These are phyloP conservation scores for Clarias pachynema DNA, from an alignment of 2,797 vertebrate species.

Conservation along the genomic window DNA sequence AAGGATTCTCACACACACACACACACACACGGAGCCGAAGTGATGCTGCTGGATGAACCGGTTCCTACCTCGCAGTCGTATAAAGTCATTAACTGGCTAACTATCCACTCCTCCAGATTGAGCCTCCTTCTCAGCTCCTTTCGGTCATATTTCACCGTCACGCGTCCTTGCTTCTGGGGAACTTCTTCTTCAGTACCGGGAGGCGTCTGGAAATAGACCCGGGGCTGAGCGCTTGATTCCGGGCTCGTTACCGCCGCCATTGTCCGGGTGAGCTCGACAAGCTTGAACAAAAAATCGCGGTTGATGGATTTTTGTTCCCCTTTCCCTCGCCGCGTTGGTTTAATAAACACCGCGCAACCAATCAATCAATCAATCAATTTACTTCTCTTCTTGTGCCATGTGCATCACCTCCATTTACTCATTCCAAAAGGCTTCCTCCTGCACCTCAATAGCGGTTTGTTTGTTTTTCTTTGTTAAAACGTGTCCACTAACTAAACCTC, in stretches of 20 bases:
- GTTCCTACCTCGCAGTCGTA: slow-evolving; percentile 83
- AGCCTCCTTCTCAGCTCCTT: slow-evolving; percentile 85
- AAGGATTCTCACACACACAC: slow-evolving; percentile 25
- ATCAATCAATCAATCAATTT: slow-evolving; percentile 3
- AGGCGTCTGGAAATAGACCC: slow-evolving; percentile 67
- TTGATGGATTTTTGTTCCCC: slow-evolving; percentile 2
- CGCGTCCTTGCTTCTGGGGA: slow-evolving; percentile 83
- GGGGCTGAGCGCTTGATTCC: slow-evolving; percentile 63
- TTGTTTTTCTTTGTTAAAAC: background rate
- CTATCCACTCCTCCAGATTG: slow-evolving; percentile 86
- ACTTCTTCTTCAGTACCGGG: slow-evolving; percentile 63
- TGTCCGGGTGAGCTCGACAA: slow-evolving; percentile 36
- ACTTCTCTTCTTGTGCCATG: slow-evolving; percentile 51
- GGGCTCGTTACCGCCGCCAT: slow-evolving; percentile 66
- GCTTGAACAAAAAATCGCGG: slow-evolving; percentile 11
- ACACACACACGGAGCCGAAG: background rate
- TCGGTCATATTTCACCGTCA: slow-evolving; percentile 87
- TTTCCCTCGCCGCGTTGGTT: slow-evolving; percentile 9
- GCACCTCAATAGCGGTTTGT: background rate
- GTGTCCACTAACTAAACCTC: no score
- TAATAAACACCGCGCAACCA: slow-evolving; percentile 13
- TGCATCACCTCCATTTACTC: slow-evolving; percentile 45
- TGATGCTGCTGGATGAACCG: slow-evolving; percentile 8
- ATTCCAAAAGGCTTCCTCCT: slow-evolving; percentile 2
- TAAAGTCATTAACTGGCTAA: slow-evolving; percentile 84